Base-by-base conservation (phyloP, 2,888 invertebrate genomes). In the Erebia aethiops region DNA sequence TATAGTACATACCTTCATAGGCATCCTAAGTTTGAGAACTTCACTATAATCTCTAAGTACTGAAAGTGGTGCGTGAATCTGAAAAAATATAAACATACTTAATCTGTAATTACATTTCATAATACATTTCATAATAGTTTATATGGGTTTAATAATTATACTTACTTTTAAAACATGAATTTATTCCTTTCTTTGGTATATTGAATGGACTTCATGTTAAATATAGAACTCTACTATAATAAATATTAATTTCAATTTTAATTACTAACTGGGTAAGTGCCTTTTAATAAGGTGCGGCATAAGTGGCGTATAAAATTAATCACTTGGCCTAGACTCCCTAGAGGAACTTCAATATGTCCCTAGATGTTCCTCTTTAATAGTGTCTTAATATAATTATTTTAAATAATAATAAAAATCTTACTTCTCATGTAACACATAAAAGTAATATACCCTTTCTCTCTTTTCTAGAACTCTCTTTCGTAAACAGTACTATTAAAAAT, bases 21-120 rank as follows among this genome's bases (percentile, higher is more conserved):
- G 98, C 97, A 98, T 96, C 84, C 98, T 95, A 35, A 98, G 94
- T 87, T 98, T 98, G 79, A 98, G 94, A 80, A 98, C 97, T 90
- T 99, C 99, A 73, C 98, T 96, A 89, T 98, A 98, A 79, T 98
- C 95, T 77, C 96, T 94, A 66, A 98, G 89, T 8, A 98, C 97
- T 82, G 96, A 95, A 78, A 95, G 90, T 0, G 98, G 98, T 0
- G 98, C 97, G 88, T 98, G 98, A 72, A 99, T 95, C 95, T 98
- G 83, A 66, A 93, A 91, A 67, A 73, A 69, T 74, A 73, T 77
- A 68, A 69, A 21, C 8, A 64, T 71, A 35, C 21, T n/a, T n/a
- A 26, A 26, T 26, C 26, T 26, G 3, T 26, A 26, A 26, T 26
- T 26, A n/a, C n/a, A n/a, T n/a, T n/a, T n/a, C n/a, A n/a, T n/a